phyloP scores from a whole-genome alignment of 2,113 vertebrate species.

The Sylvilagus bachmani region DNA sequence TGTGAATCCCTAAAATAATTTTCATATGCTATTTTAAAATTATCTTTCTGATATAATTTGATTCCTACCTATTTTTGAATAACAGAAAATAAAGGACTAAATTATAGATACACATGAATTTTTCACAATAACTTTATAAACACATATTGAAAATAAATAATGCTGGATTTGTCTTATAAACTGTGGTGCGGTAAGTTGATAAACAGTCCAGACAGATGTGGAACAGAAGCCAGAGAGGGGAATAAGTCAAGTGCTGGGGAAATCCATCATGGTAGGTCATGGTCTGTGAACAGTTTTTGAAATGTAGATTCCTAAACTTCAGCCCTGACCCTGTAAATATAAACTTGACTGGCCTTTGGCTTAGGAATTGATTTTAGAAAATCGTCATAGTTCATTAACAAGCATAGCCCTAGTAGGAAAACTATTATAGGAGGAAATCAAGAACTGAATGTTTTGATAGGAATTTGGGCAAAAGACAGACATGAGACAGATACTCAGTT shows the following conservation, averaged over 20 bases:
- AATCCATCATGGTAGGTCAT: not conserved
- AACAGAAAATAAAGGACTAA: not conserved
- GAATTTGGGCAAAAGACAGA: not conserved
- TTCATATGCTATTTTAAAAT: not conserved
- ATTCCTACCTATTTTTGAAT: not conserved
- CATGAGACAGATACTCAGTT: not conserved
- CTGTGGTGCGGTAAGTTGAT: not conserved
- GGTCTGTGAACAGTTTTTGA: not conserved
- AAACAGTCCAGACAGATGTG: not conserved
- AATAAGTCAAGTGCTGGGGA: not conserved
- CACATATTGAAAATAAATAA: not conserved
- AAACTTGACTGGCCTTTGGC: not conserved
- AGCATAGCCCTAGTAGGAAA: not conserved
- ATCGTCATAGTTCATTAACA: not conserved
- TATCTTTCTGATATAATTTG: not conserved
- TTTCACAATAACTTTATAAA: not conserved
- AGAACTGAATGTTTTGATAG: not conserved
- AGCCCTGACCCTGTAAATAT: not conserved
- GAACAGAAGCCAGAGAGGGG: not conserved
- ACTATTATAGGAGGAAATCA: not conserved
- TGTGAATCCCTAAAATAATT: not conserved
- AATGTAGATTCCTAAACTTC: not conserved
- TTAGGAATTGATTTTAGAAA: constrained; percentile 4
- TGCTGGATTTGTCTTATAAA: not conserved
- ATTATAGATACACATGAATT: not conserved